Conservation (phyloP, 2,113 vertebrate species). For the Forbesichthys papilliferus region DNA sequence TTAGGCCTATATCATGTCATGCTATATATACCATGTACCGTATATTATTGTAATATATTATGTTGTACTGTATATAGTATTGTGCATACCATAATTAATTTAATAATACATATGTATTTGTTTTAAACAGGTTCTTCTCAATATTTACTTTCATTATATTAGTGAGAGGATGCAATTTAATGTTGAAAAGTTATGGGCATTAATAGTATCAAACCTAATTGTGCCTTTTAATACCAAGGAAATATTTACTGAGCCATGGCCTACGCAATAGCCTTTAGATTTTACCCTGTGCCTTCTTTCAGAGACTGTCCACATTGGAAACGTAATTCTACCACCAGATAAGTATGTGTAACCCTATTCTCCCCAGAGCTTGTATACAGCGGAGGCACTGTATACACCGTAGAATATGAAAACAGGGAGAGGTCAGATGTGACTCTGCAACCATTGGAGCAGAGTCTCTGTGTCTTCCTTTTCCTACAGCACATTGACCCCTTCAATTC, state of each 20-base stretch:
- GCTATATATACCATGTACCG: too few relatives aligned
- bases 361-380: slow-evolving; percentile 66
- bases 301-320: neutral
- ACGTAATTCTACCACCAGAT: neutral
- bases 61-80: too few relatives aligned
- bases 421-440: slow-evolving; percentile 24
- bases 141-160: too few relatives aligned
- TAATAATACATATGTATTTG: too few relatives aligned
- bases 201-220: slow-evolving; percentile 19
- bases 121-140: too few relatives aligned
- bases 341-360: neutral
- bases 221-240: neutral
- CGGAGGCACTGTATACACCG: slow-evolving; percentile 67
- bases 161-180: too few relatives aligned
- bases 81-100: too few relatives aligned
- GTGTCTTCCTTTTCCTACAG: slow-evolving; percentile 79
- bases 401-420: slow-evolving; percentile 43
- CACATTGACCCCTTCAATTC: slow-evolving; percentile 73
- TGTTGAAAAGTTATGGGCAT: neutral
- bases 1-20: too few relatives aligned
- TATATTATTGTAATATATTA: too few relatives aligned
- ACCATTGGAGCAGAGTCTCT: slow-evolving; percentile 67
- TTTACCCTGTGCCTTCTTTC: slow-evolving; percentile 3
- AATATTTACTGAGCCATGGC: neutral
- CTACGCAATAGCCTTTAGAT: neutral